Evolutionary conservation across 2,797 vertebrate genomes (phyloP).

Genomic region (Moxostoma hubbsi): DNA sequence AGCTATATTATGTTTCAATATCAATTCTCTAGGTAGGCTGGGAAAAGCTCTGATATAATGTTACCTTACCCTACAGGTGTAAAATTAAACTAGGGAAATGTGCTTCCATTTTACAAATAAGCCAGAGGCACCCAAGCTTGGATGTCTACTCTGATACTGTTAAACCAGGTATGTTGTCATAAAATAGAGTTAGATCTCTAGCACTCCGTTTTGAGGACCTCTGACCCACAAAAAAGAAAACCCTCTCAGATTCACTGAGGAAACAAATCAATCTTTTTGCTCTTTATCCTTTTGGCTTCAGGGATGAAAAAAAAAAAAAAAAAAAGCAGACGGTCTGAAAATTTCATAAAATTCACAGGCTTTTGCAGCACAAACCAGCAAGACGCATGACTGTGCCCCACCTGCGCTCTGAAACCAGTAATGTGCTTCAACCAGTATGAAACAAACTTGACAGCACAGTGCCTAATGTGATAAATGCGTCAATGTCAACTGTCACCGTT

Average conservation of each 20-base stretch:
- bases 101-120: constrained; percentile 7
- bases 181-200: constrained; percentile 18
- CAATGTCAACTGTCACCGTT: background rate
- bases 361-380: constrained; percentile 2
- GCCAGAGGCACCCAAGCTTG: background rate
- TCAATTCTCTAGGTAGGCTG: constrained; percentile 3
- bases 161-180: constrained; percentile 23
- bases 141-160: constrained; percentile 12
- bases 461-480: background rate
- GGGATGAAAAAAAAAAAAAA: background rate
- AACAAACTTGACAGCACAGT: background rate
- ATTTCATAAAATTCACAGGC: constrained; percentile 23
- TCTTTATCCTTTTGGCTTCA: constrained; percentile 23
- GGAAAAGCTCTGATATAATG: background rate
- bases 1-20: constrained; percentile 13
- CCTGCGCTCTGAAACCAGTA: background rate
- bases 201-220: background rate
- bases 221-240: constrained; percentile 24
- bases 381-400: background rate
- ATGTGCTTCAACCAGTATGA: background rate
- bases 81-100: constrained; percentile 9
- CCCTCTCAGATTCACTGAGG: background rate
- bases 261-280: constrained; percentile 31
- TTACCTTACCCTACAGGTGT: background rate
- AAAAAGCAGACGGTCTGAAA: background rate